Percentiles rank a stretch among this genome's conserved stretches.
Evolutionary conservation across 2,888 invertebrate genomes (phyloP).

Genomic region (Dysmachus trigonus): DNA sequence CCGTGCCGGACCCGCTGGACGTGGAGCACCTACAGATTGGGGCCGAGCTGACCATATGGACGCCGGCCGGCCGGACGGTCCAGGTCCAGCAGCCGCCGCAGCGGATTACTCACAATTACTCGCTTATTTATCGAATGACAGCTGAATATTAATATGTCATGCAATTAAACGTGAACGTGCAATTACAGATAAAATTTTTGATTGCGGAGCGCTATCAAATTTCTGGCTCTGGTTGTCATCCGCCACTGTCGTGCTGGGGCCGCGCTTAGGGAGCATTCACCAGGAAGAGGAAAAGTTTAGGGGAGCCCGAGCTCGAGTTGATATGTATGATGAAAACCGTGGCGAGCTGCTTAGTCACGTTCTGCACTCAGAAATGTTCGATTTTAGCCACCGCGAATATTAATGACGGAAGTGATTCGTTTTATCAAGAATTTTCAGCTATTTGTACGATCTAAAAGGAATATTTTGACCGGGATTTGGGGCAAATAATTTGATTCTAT

Average conservation of each 20-base stretch:
- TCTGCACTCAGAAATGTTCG: not conserved
- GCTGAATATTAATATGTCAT: conserved; percentile 54
- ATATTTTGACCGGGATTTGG: not conserved
- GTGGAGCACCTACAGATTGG: not conserved
- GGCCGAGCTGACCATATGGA: not conserved
- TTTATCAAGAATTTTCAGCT: not conserved
- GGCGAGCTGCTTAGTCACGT: not conserved
- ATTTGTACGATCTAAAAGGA: not conserved
- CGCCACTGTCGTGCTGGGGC: not conserved
- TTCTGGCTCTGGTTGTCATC: conserved; percentile 13
- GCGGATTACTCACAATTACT: conserved; percentile 50
- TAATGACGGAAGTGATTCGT: not conserved
- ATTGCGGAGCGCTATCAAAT: conserved; percentile 30
- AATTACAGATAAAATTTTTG: conserved; percentile 49
- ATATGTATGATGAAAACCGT: not conserved
- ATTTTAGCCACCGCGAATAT: not conserved
- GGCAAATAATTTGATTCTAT: not conserved
- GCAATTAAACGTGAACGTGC: conserved; percentile 54
- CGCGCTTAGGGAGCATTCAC: not conserved
- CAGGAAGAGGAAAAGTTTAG: not conserved
- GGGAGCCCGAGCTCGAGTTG: not conserved
- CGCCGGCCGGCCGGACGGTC: too few relatives aligned
- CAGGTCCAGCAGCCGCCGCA: too few relatives aligned
- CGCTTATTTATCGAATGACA: conserved; percentile 55
- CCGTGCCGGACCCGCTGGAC: not conserved